These are phyloP conservation scores for Porites divaricata DNA, from an alignment of 92 coral and sea anemone species.

Conservation along the genomic window DNA sequence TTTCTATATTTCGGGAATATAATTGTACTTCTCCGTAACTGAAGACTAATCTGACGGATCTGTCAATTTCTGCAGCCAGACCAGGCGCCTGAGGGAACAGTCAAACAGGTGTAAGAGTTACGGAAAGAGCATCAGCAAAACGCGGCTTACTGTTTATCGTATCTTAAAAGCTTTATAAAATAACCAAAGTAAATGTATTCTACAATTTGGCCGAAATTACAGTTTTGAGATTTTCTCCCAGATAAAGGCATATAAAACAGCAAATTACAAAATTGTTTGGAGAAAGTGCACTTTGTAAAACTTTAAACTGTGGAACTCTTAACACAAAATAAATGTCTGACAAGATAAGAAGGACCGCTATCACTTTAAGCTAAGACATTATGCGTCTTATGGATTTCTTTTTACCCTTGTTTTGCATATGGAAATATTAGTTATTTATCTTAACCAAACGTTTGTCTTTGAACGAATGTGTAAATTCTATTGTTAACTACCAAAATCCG, in stretches of 20 bases:
- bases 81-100: not conserved
- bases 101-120: not conserved
- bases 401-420: no score
- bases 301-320: not conserved
- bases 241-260: not conserved
- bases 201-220: not conserved
- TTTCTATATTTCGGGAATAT: not conserved
- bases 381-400: no score
- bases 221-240: not conserved
- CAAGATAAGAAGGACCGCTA: not conserved
- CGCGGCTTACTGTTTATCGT: not conserved
- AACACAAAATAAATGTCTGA: not conserved
- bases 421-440: no score
- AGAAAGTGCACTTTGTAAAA: not conserved
- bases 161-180: not conserved
- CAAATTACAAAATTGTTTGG: not conserved
- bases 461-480: no score
- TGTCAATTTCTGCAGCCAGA: no score
- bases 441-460: no score
- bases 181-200: slow-evolving; percentile 2
- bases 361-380: no score
- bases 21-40: not conserved
- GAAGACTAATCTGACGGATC: not conserved
- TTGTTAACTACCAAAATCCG: no score
- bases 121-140: not conserved